Evolutionary conservation across 2,113 vertebrate species (phyloP).

Genomic region (Epinephelus lanceolatus): DNA sequence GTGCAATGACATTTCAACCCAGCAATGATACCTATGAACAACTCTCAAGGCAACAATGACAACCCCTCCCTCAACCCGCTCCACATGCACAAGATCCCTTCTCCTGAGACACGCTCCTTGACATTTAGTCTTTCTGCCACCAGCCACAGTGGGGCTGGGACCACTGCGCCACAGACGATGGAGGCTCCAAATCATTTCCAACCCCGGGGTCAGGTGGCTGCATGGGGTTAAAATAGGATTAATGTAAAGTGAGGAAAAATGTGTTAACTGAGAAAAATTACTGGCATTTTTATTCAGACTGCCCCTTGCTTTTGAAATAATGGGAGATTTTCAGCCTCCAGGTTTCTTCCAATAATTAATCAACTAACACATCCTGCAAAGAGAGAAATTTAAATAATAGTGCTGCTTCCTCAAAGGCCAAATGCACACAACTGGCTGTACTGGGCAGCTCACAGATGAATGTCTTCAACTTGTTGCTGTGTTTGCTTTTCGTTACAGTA

Average conservation of each 20-base stretch:
- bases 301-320: slow-evolving; percentile 33
- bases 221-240: not conserved
- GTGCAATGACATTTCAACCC: slow-evolving; percentile 26
- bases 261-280: slow-evolving; percentile 33
- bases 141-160: not conserved
- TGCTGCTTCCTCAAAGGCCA: not conserved
- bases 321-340: not conserved
- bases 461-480: slow-evolving; percentile 4
- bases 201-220: not conserved
- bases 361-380: slow-evolving; percentile 30
- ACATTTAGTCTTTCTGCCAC: slow-evolving; percentile 56
- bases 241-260: slow-evolving; percentile 14
- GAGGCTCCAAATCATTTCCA: not conserved
- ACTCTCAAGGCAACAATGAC: slow-evolving; percentile 26
- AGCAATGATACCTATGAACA: slow-evolving; percentile 29
- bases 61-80: not conserved
- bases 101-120: slow-evolving; percentile 43
- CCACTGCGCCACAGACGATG: not conserved
- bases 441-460: not conserved
- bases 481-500: slow-evolving; percentile 33
- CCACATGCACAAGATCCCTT: not conserved
- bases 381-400: slow-evolving; percentile 20
- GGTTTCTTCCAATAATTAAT: slow-evolving; percentile 46
- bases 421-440: not conserved
- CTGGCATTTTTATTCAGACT: slow-evolving; percentile 32